Conservation (phyloP, 2,888 invertebrate genomes). For the Brachyptera risi region DNA sequence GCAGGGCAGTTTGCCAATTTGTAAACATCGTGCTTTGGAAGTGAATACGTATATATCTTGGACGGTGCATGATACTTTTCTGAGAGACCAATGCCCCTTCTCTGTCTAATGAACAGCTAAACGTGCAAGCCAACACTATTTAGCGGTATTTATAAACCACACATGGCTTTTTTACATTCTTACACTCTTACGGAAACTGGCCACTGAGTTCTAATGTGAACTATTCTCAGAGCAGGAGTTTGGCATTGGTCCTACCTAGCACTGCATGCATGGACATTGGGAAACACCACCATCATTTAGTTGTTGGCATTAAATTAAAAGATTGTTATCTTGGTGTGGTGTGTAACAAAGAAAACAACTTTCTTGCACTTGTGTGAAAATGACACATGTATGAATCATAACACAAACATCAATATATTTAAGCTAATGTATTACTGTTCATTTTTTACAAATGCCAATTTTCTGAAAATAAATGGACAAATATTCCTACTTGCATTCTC, state of each 20-base stretch:
- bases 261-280: background rate
- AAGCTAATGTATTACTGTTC: too few species aligned
- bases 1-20: constrained; percentile 7
- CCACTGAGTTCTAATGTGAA: too few species aligned
- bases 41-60: background rate
- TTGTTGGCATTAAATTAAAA: background rate
- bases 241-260: constrained; percentile 22
- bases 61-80: constrained; percentile 6
- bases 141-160: constrained; percentile 23
- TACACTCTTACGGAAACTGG: background rate
- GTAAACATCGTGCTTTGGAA: background rate
- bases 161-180: constrained; percentile 4
- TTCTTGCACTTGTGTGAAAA: too few species aligned
- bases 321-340: too few species aligned
- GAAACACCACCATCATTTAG: background rate
- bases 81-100: constrained; percentile 16
- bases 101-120: background rate
- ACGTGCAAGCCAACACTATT: constrained; percentile 12
- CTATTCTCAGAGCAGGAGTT: constrained; percentile 16
- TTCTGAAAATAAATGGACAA: too few species aligned
- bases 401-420: too few species aligned
- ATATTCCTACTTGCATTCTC: too few species aligned
- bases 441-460: too few species aligned
- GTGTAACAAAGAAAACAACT: too few species aligned
- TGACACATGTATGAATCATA: too few species aligned